Base-by-base conservation (phyloP, 2,888 invertebrate species). In the Ptilodon capucinus region DNA sequence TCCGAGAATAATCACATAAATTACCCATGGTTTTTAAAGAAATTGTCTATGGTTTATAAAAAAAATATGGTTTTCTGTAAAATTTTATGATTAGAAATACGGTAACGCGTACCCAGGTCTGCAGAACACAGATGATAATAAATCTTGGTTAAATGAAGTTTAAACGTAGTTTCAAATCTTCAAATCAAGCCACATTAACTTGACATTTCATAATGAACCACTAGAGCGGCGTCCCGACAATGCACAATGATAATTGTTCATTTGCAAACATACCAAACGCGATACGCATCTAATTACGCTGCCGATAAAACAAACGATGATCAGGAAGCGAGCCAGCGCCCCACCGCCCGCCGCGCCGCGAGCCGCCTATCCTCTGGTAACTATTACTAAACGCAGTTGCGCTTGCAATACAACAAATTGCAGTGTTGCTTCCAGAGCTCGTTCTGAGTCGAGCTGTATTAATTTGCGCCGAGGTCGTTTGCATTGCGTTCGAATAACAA, bases 371-470 rank as follows among this genome's bases (percentile, higher is more conserved):
- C 4, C 19, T 7, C 18, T 7, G 14, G 13, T 13, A 0, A 11
- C n/a, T 4, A 32, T 52, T 52, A 45, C 48, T 41, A 48, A 40
- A 52, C 28, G 8, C 8, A 16, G 23, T 30, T 42, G 42, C 48
- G 30, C 18, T 30, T 42, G 42, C 48, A 23, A 41, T 45, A 40
- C 9, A 14, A 21, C 41, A 23, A 30, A 30, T 44, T 52, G 42
- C 32, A 46, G 21, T 19, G 23, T 45, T 21, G 14, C 14, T 40
- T 16, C 25, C 40, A 14, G 21, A 13, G 40, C 25, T 25, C 25
- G 25, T 13, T 38, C 40, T 9, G 40, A n/a, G 21, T 14, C 11
- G 14, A 40, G 16, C 16, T 40, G 14, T 25, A 25, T 25, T 16
- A 38, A 38, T 38, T 38, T 38, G 19, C 4, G n/a, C 8, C 38